Base-by-base conservation (phyloP, 2,888 invertebrate genomes). In the Lomographa bimaculata region DNA sequence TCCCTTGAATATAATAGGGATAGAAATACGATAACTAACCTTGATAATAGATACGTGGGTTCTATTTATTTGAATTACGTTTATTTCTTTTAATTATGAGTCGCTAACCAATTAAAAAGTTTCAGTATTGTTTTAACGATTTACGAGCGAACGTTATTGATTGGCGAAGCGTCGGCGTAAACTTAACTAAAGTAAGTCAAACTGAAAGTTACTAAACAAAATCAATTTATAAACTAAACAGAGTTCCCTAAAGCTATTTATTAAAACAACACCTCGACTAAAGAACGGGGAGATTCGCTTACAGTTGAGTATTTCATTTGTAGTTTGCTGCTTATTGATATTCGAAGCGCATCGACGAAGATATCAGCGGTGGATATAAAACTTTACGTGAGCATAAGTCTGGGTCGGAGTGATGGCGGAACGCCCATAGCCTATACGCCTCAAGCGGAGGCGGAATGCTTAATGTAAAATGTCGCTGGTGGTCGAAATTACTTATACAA, bases 1-100 rank as follows among this genome's bases (percentile, higher is more conserved):
- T 75, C 71, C 64, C 65, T 40, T 69, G 62, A 69, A 78, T 77
- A 84, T 81, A 82, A 82, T 79, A 79, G 75, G 77, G 71, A 75
- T 76, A 82, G 79, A 82, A 78, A 66, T 57, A 60, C 55, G 76
- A 82, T 82, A 85, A 69, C 77, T 65, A 65, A 62, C 54, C 19
- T 11, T 6, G 42, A 43, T 43, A 43, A 37, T 37, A 24, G 18
- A 61, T 34, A 65, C 57, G 60, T 54, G 53, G 54, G 46, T 46
- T 51, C 38, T 24, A 29, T 44, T 39, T 24, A 29, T 44, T 55
- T 52, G 45, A 47, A 52, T 53, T 50, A 44, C 39, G 29, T 38
- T 36, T 28, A 44, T 12, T 5, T 20, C 25, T 20, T 40, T 25
- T 8, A 7, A 8, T 12, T 14, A 32, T 18, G 16, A 28, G 1